These are phyloP conservation scores for Pheosia tremula DNA, from an alignment of 2,888 invertebrate species.

Conservation along the genomic window DNA sequence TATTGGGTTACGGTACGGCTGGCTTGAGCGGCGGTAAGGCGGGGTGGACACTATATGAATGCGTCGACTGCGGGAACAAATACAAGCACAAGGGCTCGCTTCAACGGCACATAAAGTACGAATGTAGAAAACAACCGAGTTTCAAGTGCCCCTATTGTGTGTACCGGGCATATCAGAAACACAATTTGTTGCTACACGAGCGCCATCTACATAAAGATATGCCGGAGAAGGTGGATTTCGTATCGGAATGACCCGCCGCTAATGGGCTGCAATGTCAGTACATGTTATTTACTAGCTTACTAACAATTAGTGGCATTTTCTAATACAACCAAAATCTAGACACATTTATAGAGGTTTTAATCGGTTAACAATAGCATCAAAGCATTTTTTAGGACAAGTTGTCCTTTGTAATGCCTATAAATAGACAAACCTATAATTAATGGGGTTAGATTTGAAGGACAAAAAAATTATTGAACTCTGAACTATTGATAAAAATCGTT, in stretches of 20 bases:
- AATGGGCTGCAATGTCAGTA: constrained; percentile 70
- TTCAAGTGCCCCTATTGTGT: constrained; percentile 89
- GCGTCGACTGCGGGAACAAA: constrained; percentile 91
- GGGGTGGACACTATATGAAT: constrained; percentile 83
- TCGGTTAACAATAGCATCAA: too few species aligned
- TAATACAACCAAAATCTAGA: neutral
- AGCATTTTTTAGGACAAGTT: too few species aligned
- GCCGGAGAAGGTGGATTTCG: constrained; percentile 82
- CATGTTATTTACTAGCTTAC: constrained; percentile 27
- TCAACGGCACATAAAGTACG: constrained; percentile 90
- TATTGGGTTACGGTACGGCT: constrained; percentile 79
- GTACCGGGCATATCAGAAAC: constrained; percentile 88
- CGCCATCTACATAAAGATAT: constrained; percentile 82
- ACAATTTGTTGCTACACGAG: constrained; percentile 83
- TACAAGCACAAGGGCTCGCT: constrained; percentile 93
- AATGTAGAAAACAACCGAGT: constrained; percentile 89
- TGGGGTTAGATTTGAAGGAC: too few species aligned
- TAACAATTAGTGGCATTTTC: constrained; percentile 20
- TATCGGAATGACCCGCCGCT: constrained; percentile 77
- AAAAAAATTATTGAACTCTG: too few species aligned
- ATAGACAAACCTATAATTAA: too few species aligned
- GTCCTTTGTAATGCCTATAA: too few species aligned
- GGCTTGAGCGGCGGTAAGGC: constrained; percentile 75
- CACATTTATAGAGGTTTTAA: too few species aligned
- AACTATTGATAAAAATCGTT: too few species aligned